These are phyloP conservation scores for Malacoctenus gilli DNA, from an alignment of 2,797 vertebrate species.

Conservation along the genomic window DNA sequence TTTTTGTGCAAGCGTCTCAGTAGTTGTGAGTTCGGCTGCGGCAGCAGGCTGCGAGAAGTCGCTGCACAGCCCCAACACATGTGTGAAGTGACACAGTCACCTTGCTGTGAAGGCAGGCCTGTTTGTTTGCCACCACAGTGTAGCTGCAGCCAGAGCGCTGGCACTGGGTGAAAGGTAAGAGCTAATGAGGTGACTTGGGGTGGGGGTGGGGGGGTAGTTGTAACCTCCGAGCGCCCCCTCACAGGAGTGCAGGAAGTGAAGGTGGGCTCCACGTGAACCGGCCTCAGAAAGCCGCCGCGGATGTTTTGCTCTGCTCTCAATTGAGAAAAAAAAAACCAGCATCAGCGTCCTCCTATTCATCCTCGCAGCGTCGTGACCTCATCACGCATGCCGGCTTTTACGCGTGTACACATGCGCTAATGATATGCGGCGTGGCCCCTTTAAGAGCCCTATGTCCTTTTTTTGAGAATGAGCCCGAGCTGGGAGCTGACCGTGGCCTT, in stretches of 20 bases:
- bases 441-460: slow-evolving; percentile 72
- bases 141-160: slow-evolving; percentile 26
- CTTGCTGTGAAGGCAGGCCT: slow-evolving; percentile 34
- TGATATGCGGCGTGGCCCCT: slow-evolving; percentile 60
- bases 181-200: slow-evolving; percentile 60
- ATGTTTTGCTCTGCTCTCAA: too few relatives aligned
- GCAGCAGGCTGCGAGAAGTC: slow-evolving; percentile 18
- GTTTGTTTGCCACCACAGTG: slow-evolving; percentile 34
- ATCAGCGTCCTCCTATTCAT: too few relatives aligned
- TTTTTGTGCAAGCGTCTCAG: slow-evolving; percentile 5
- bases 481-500: slow-evolving; percentile 66
- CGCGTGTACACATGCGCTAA: slow-evolving; percentile 24
- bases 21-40: slow-evolving; percentile 4
- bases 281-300: too few relatives aligned
- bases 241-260: slow-evolving; percentile 58
- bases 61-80: slow-evolving; percentile 35
- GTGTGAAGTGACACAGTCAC: slow-evolving; percentile 49
- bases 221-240: slow-evolving; percentile 64
- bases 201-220: slow-evolving; percentile 48
- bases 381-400: slow-evolving; percentile 8
- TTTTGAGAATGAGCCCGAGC: slow-evolving; percentile 71
- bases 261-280: slow-evolving; percentile 62
- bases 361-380: too few relatives aligned
- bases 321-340: too few relatives aligned
- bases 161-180: slow-evolving; percentile 71